Evolutionary conservation across 2,113 vertebrate species (phyloP), one percentile per base, ranked within the genome.

Genomic region (Nothocercus julius): DNA sequence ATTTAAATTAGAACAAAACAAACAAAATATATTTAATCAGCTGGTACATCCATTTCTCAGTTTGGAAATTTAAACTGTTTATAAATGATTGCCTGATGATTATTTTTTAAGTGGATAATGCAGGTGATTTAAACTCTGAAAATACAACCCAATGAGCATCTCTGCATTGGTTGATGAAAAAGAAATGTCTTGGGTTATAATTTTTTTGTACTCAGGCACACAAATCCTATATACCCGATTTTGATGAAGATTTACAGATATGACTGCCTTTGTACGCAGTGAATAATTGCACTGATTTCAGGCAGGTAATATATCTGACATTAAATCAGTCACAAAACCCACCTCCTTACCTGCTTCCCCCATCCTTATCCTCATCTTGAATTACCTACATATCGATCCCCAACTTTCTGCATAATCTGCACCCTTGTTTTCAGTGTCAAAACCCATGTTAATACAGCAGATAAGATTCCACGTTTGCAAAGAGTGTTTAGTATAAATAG

Each of bases 101-200:
- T 34, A 90, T 85, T 49, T 25, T 9, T 74, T 30, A 63, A n/a
- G 45, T 45, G 7, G 36, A 36, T 58, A 64, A 34, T 42, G 32
- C 51, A 63, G 32, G 13, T 16, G 34, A 64, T 59, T 77, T 34
- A 47, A 90, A 74, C 32, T 88, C 64, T 24, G 18, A 69, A 80
- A 70, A 38, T 67, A 45, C 21, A 30, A 62, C 25, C 53, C 8
- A 18, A 61, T 77, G 25, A 78, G 25, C 62, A 44, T 93, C 89
- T 95, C 89, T 82, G 18, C 93, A 87, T 96, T 93, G 72, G 42
- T 63, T 96, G 88, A 90, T 93, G 74, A 76, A 96, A 94, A 91
- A 92, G 75, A 95, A 92, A 88, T 93, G 73, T 77, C 63, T 68
- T 53, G 22, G 12, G 13, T 70, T 62, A 54, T 69, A 47, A 82